Conservation (phyloP, 2,113 vertebrate species). For the Eptesicus fuscus region DNA sequence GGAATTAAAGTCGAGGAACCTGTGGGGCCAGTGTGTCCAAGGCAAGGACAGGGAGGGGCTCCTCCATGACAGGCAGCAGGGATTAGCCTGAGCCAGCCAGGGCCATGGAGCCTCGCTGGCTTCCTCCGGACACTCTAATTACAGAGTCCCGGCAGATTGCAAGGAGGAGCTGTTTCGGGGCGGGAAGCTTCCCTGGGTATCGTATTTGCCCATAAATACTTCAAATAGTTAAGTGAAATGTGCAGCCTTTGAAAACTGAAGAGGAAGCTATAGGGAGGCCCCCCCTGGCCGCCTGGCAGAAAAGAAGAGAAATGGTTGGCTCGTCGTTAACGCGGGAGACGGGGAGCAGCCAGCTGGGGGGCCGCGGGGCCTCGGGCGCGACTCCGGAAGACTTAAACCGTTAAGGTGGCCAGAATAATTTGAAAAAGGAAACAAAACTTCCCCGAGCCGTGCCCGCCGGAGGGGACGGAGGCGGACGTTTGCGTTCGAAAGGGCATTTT, state of each 20-base stretch:
- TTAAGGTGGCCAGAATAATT: slow-evolving; percentile 65
- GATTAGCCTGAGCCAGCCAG: background rate
- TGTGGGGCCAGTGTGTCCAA: background rate
- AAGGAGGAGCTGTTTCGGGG: background rate
- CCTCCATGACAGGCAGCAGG: background rate
- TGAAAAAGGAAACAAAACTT: slow-evolving; percentile 60
- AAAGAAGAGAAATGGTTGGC: slow-evolving; percentile 38
- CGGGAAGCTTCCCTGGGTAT: slow-evolving; percentile 36
- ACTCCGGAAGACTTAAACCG: slow-evolving; percentile 62
- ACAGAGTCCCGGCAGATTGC: background rate
- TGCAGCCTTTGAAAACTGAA: slow-evolving; percentile 64
- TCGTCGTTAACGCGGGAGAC: slow-evolving; percentile 3
- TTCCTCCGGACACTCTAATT: slow-evolving; percentile 4
- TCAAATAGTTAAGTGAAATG: slow-evolving; percentile 68
- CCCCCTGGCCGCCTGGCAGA: background rate
- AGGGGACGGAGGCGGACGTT: slow-evolving; percentile 24
- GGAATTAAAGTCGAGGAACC: slow-evolving; percentile 32
- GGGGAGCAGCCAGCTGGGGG: slow-evolving; percentile 17
- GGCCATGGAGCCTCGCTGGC: background rate
- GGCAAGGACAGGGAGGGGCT: background rate
- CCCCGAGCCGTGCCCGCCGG: background rate
- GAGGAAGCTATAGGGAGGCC: slow-evolving; percentile 47
- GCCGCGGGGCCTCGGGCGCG: slow-evolving; percentile 13
- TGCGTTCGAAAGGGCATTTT: slow-evolving; percentile 67
- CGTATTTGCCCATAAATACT: slow-evolving; percentile 68